A percentile compares a stretch with the other conserved stretches of the same genome.
These are phyloP conservation scores for Dromiciops gliroides DNA, from an alignment of 2,113 vertebrate genomes.

Conservation along the genomic window DNA sequence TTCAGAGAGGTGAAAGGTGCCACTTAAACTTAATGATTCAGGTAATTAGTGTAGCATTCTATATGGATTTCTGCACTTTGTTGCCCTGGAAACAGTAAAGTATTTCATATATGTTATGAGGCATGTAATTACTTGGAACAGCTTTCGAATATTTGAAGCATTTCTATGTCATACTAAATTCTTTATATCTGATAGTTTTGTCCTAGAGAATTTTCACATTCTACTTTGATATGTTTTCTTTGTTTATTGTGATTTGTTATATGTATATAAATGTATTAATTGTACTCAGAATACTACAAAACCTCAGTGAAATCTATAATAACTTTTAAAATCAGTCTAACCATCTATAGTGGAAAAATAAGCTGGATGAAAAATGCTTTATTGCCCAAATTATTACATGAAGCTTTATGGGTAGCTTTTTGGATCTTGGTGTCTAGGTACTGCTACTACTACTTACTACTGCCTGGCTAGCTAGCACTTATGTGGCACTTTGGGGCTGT, in stretches of 20 bases:
- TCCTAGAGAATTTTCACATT: slow-evolving; percentile 31
- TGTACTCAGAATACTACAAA: background rate
- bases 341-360: background rate
- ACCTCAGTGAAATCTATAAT: background rate
- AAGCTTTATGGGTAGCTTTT: background rate
- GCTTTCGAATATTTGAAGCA: slow-evolving; percentile 42
- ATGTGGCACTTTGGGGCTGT: background rate
- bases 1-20: slow-evolving; percentile 50
- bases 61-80: slow-evolving; percentile 48
- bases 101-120: slow-evolving; percentile 45
- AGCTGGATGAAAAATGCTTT: background rate
- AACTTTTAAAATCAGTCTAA: background rate
- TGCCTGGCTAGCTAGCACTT: background rate
- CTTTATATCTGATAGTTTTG: slow-evolving; percentile 41
- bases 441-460: background rate
- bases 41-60: slow-evolving; percentile 50
- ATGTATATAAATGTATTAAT: background rate
- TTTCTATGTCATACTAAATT: slow-evolving; percentile 34
- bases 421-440: background rate
- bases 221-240: slow-evolving; percentile 12
- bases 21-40: slow-evolving; percentile 62
- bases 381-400: background rate
- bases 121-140: slow-evolving; percentile 26
- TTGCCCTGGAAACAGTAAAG: slow-evolving; percentile 55
- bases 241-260: slow-evolving; percentile 6